Evolutionary conservation across 2,797 vertebrate genomes (phyloP), one percentile per base, ranked within the genome.

Genomic region (Hafferia zeledoni): DNA sequence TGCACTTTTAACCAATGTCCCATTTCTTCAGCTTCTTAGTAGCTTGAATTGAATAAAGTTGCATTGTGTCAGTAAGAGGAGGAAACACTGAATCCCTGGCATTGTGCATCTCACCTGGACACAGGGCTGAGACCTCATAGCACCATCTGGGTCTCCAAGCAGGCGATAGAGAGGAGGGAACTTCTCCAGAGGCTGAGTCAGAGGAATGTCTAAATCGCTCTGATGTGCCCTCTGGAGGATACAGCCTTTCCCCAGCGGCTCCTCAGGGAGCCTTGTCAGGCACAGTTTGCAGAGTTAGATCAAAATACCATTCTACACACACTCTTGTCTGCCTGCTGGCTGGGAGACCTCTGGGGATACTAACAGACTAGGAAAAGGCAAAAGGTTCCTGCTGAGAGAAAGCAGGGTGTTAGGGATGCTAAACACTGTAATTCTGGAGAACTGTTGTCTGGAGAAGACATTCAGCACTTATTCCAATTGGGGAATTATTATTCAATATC

Each of bases 171-270:
- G 27, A 61, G 59, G 52, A 83, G 30, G 22, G 35, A 82, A 18
- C 39, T 39, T 79, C 46, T 79, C 39, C 31, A 52, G 44, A 35
- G 33, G 31, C 0, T n/a, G 35, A 31, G 59, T 39, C 30, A 16
- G 31, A 52, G 49, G 13, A 37, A 6, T 33, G 47, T 50, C 49
- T 86, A 49, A 14, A 12, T 24, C 3, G 24, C 91, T 87, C 89
- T 89, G 84, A 91, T 75, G 46, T 92, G 91, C 89, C 84, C 81
- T 84, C 87, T 89, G 85, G 71, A 95, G 94, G 83, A 81, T 44
- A 30, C 41, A 43, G 17, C 6, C 13, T 72, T 65, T 55, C n/a
- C 86, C 53, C 25, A 27, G 27, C 3, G 50, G 16, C 81, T 69
- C 41, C 22, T 44, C 13, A 5, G 44, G n/a, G 41, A 68, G 37